These are phyloP conservation scores for Pseudorhiza aurosa DNA, from an alignment of 30 jellyfish, hydroid and myxozoan species.

Conservation along the genomic window DNA sequence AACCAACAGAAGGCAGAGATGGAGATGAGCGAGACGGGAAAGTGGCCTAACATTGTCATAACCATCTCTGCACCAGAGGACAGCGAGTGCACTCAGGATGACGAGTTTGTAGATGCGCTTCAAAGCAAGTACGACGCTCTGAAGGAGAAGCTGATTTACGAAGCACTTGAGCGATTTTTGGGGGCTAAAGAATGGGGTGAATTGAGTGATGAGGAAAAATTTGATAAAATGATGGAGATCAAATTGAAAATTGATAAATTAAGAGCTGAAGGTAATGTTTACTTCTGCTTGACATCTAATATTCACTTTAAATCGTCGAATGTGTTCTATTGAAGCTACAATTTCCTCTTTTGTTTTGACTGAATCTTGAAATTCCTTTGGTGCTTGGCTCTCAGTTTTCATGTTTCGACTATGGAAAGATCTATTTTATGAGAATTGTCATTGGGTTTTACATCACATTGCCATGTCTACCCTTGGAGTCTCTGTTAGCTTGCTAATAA, in stretches of 20 bases:
- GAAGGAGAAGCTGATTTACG: slow-evolving; percentile 83
- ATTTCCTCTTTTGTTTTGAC: too few relatives aligned
- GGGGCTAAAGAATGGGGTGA: slow-evolving; percentile 76
- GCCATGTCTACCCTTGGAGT: too few relatives aligned
- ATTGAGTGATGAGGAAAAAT: slow-evolving; percentile 68
- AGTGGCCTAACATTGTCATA: slow-evolving; percentile 58
- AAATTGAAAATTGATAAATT: slow-evolving; percentile 48
- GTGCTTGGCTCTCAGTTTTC: too few relatives aligned
- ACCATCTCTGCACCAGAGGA: slow-evolving; percentile 65
- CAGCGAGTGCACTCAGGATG: slow-evolving; percentile 32
- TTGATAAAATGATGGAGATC: slow-evolving; percentile 69
- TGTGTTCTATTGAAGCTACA: too few relatives aligned
- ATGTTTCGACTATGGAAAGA: too few relatives aligned
- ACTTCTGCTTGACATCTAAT: too few relatives aligned
- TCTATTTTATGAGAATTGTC: too few relatives aligned
- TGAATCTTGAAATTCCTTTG: too few relatives aligned
- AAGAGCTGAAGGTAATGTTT: slow-evolving; percentile 58
- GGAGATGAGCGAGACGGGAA: slow-evolving; percentile 13
- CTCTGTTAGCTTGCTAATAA: too few relatives aligned
- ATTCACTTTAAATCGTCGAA: too few relatives aligned
- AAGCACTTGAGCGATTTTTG: slow-evolving; percentile 71
- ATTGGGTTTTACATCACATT: too few relatives aligned
- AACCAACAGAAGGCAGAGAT: slow-evolving; percentile 51
- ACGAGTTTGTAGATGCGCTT: slow-evolving; percentile 74
- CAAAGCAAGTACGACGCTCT: slow-evolving; percentile 73